Base-by-base conservation (phyloP, 2,797 vertebrate genomes). In the Protonibea diacanthus region DNA sequence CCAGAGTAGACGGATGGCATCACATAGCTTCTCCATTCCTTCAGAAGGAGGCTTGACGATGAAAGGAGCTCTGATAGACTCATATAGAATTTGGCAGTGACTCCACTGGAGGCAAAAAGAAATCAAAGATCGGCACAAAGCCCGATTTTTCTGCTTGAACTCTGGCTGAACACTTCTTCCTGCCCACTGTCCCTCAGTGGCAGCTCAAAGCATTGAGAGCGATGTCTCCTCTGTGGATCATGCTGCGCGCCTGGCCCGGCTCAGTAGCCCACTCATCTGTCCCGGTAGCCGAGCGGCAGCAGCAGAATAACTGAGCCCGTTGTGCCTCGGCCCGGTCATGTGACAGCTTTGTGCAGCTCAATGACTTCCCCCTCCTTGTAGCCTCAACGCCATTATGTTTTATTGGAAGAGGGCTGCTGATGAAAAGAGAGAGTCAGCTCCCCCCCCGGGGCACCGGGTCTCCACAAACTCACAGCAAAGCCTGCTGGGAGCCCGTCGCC, bases 221-320 rank as follows among this genome's bases (percentile, higher is more conserved):
- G 8, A 21, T 59, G 49, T 48, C 71, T 21, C 51, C 71, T 86
- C 71, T 63, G 11, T 65, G 67, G 53, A 71, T 49, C 69, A 64
- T 3, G 73, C 86, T 78, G 85, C 44, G 78, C 33, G 44, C 74
- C 90, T 25, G 45, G 56, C 63, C 33, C 56, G 6, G 71, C 63
- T 57, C 74, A 75, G 73, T 51, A 17, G 74, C 73, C 74, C 71
- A 78, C 84, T 83, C 84, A 48, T 85, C 27, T 68, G 68, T 80
- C 81, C 75, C 69, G 42, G 55, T 72, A 71, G 70, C 57, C 29
- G 11, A 74, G 75, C 71, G 58, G 72, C 76, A 40, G 77, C 71
- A 42, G 79, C 80, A 82, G 82, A 63, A 87, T 88, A 81, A 91
- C 82, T 86, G 84, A 71, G 71, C 59, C 84, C 14, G 76, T 91